phyloP scores from a whole-genome alignment of 2,888 invertebrate species.

The Proisotoma minuta region DNA sequence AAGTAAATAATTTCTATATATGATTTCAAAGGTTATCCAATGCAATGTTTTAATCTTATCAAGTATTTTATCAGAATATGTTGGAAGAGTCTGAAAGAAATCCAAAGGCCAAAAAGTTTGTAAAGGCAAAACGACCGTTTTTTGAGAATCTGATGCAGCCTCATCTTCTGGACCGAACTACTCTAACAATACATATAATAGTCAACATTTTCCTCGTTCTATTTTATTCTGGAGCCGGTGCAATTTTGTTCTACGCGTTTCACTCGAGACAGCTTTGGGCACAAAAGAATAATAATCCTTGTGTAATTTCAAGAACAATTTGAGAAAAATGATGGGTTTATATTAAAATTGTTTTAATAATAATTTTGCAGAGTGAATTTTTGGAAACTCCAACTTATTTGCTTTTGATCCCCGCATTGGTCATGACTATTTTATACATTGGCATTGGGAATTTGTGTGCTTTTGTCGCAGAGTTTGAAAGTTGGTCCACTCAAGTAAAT shows the following conservation, averaged over 20 bases:
- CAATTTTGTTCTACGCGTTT: neutral
- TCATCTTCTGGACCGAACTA: too few relatives aligned
- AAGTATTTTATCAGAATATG: neutral
- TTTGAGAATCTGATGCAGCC: neutral
- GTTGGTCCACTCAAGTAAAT: neutral
- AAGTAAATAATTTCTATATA: neutral
- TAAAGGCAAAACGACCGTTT: neutral
- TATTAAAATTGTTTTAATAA: neutral
- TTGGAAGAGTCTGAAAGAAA: neutral
- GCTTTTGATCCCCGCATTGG: neutral
- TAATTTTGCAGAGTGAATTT: slow-evolving; percentile 3
- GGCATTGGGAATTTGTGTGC: neutral
- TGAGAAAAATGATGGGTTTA: neutral
- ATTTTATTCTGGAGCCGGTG: neutral
- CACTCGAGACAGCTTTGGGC: neutral
- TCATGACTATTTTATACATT: neutral
- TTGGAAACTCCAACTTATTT: neutral
- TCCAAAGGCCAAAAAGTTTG: neutral
- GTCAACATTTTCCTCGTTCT: neutral
- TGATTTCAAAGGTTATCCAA: too few relatives aligned
- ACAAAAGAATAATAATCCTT: neutral
- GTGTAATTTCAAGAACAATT: neutral
- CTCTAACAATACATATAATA: neutral
- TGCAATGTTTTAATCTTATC: neutral
- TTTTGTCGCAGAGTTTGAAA: neutral